Evolutionary conservation across 2,113 vertebrate genomes (phyloP), one percentile per base, ranked within the genome.

Genomic region (Nannospalax galili): DNA sequence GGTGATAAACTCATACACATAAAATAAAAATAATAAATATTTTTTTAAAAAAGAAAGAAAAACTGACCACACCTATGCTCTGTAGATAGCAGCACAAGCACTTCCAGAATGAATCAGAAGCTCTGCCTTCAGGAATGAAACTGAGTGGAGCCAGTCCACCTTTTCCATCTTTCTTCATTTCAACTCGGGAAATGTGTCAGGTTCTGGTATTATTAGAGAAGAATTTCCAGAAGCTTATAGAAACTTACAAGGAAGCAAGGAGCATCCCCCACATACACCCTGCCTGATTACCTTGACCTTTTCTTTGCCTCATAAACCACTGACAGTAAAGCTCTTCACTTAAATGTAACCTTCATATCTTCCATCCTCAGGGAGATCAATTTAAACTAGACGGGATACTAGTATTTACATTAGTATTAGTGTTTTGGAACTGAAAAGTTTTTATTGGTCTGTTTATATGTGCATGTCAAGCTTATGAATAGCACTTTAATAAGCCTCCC

Each of bases 281-380:
- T 1, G 6, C 19, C 3, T 12, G 9, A 26, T 75, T 56, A 15
- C 4, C 5, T 37, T 35, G 37, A 74, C 42, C 16, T 45, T 79
- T 20, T 32, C 85, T 92, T 81, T 86, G 64, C 37, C 81, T 58
- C 22, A 37, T 62, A 84, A 60, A 45, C 87, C 95, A 92, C 58
- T 64, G 37, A 87, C 64, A 4, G 28, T 28, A 64, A 64, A 87
- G 11, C 78, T 69, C 64, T 40, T 90, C 48, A 30, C 56, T 94
- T 89, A 37, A n/a, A 40, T 42, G 1, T 69, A 42, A 37, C 32
- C 28, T 48, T 72, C 24, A 6, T 78, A 22, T 81, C 35, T 72
- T 73, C 74, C 15, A 7, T 26, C 16, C 20, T 81, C 58, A 45
- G 11, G 52, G 56, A 75, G 45, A 62, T 32, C 42, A 92, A 1